phyloP scores from a whole-genome alignment of 2,888 invertebrate genomes.

The Mystacides longicornis region DNA sequence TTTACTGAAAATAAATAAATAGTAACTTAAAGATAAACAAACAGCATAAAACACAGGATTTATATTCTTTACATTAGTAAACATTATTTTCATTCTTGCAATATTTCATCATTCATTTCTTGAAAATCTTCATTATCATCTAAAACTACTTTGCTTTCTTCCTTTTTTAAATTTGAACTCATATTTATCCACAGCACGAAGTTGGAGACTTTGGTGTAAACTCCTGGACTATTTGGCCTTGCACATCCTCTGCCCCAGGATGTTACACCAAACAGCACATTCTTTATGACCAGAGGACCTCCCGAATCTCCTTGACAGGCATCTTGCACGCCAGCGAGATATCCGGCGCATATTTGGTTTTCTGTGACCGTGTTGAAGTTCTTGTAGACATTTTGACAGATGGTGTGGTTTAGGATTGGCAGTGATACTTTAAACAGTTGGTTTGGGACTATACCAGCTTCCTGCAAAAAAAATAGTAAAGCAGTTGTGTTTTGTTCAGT shows the following conservation, averaged over 20 bases:
- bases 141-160: no score
- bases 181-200: slow-evolving; percentile 36
- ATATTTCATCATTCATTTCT: no score
- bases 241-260: slow-evolving; percentile 55
- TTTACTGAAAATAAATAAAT: no score
- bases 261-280: slow-evolving; percentile 45
- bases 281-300: slow-evolving; percentile 41
- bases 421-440: slow-evolving; percentile 11
- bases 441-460: slow-evolving; percentile 10
- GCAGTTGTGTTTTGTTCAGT: no score
- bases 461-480: slow-evolving; percentile 27
- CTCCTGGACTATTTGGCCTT: slow-evolving; percentile 45
- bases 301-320: slow-evolving; percentile 50
- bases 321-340: slow-evolving; percentile 38
- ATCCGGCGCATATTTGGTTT: slow-evolving; percentile 42
- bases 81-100: no score
- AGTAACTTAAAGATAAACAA: no score
- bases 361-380: slow-evolving; percentile 26
- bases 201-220: slow-evolving; percentile 46
- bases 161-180: neutral
- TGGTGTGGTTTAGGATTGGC: slow-evolving; percentile 13
- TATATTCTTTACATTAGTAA: no score
- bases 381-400: neutral
- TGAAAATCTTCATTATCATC: no score
- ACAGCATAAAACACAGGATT: no score